These are phyloP conservation scores for Mimachlamys varia DNA, from an alignment of 2,888 invertebrate species.

Conservation along the genomic window DNA sequence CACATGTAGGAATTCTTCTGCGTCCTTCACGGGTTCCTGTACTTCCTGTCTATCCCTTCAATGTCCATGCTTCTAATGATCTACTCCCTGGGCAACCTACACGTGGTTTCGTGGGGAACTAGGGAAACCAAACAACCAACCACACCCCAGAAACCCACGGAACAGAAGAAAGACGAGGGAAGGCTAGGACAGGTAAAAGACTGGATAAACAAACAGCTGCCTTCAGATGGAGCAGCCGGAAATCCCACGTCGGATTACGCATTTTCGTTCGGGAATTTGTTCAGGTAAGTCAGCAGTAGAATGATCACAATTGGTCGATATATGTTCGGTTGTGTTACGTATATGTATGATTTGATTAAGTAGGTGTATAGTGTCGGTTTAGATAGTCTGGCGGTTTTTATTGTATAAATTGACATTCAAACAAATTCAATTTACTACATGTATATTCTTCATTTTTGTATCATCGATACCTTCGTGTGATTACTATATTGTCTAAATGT, in stretches of 20 bases:
- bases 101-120: slow-evolving; percentile 97
- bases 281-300: slow-evolving; percentile 51
- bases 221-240: slow-evolving; percentile 46
- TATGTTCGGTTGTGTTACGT: no score
- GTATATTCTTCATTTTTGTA: no score
- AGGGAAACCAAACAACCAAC: slow-evolving; percentile 85
- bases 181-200: slow-evolving; percentile 55
- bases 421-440: no score
- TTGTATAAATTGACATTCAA: no score
- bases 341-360: no score
- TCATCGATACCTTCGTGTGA: no score
- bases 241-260: slow-evolving; percentile 63
- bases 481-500: no score
- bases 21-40: slow-evolving; percentile 88
- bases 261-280: slow-evolving; percentile 72
- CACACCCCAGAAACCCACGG: slow-evolving; percentile 40
- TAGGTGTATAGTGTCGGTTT: no score
- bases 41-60: slow-evolving; percentile 95
- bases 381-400: no score
- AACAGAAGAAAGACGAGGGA: slow-evolving; percentile 6
- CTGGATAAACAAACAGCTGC: slow-evolving; percentile 58
- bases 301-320: background rate
- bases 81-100: slow-evolving; percentile 95
- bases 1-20: slow-evolving; percentile 83
- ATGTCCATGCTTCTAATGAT: slow-evolving; percentile 96